A percentile compares a stretch with the other conserved stretches of the same genome.
phyloP scores from a whole-genome alignment of 2,888 invertebrate species.

The Lasius platythorax region DNA sequence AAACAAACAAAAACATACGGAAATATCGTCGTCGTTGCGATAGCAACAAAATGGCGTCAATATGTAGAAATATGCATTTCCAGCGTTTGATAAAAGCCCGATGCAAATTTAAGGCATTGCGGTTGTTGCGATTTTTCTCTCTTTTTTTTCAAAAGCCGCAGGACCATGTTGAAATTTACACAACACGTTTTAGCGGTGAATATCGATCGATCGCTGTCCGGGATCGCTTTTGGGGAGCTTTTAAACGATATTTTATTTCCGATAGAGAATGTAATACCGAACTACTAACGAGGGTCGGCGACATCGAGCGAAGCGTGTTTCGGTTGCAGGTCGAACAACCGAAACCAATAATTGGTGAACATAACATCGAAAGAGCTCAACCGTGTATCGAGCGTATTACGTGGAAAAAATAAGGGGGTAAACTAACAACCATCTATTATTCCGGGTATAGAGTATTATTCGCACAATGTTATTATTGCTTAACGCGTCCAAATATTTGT shows the following conservation, averaged over 20 bases:
- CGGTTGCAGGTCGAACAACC: slow-evolving; percentile 60
- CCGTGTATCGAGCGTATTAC: slow-evolving; percentile 45
- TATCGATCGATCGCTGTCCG: slow-evolving; percentile 62
- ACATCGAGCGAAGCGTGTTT: slow-evolving; percentile 61
- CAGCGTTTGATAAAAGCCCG: slow-evolving; percentile 48
- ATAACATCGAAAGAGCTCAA: slow-evolving; percentile 45
- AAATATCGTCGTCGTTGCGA: slow-evolving; percentile 21
- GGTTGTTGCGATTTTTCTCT: slow-evolving; percentile 26
- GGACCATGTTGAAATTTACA: slow-evolving; percentile 70
- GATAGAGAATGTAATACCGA: slow-evolving; percentile 66
- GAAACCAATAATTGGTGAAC: slow-evolving; percentile 55
- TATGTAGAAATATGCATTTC: slow-evolving; percentile 55
- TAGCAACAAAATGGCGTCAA: slow-evolving; percentile 35
- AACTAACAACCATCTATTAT: slow-evolving; percentile 46
- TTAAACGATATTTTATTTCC: slow-evolving; percentile 67
- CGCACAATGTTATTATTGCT: slow-evolving; percentile 30
- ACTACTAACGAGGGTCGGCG: slow-evolving; percentile 63
- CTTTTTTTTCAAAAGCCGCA: slow-evolving; percentile 47
- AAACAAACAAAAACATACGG: slow-evolving; percentile 15
- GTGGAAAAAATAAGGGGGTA: slow-evolving; percentile 30
- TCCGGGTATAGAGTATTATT: slow-evolving; percentile 13
- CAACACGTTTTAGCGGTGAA: slow-evolving; percentile 69
- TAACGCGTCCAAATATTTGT: slow-evolving; percentile 7
- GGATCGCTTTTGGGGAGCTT: slow-evolving; percentile 47
- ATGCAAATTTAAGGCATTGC: slow-evolving; percentile 66